A percentile compares a stretch with the other conserved stretches of the same genome.
Evolutionary conservation across 2,113 vertebrate species (phyloP).

Genomic region (Ascaphus truei): DNA sequence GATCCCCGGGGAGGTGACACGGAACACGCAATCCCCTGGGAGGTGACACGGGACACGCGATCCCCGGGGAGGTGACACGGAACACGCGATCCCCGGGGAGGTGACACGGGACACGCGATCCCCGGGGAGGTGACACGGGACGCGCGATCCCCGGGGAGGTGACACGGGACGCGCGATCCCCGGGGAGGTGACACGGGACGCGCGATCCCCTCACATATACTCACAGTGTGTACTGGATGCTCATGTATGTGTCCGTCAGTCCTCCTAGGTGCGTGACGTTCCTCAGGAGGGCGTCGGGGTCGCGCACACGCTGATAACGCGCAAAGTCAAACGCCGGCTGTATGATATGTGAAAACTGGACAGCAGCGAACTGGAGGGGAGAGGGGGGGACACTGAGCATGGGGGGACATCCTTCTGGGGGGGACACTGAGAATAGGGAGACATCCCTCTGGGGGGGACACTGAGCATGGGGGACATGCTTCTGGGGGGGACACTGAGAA

Average conservation of each 20-base stretch:
- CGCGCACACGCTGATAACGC: neutral
- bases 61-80: no score
- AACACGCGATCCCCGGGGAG: no score
- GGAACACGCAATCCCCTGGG: neutral
- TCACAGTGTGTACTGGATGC: conserved; percentile 4
- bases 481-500: neutral
- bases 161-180: no score
- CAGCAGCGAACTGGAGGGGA: neutral
- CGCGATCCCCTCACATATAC: neutral
- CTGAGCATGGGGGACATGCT: neutral
- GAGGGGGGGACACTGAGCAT: neutral
- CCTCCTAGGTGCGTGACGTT: neutral
- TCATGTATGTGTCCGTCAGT: neutral
- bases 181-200: neutral
- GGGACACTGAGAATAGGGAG: neutral
- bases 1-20: neutral
- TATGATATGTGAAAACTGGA: neutral
- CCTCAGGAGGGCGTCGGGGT: neutral
- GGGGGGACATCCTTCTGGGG: neutral
- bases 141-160: no score
- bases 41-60: neutral
- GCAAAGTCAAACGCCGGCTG: neutral
- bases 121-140: no score
- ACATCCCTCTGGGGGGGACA: neutral
- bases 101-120: no score